These are phyloP conservation scores for Apteryx owenii DNA, from an alignment of 2,113 vertebrate species.

Conservation along the genomic window DNA sequence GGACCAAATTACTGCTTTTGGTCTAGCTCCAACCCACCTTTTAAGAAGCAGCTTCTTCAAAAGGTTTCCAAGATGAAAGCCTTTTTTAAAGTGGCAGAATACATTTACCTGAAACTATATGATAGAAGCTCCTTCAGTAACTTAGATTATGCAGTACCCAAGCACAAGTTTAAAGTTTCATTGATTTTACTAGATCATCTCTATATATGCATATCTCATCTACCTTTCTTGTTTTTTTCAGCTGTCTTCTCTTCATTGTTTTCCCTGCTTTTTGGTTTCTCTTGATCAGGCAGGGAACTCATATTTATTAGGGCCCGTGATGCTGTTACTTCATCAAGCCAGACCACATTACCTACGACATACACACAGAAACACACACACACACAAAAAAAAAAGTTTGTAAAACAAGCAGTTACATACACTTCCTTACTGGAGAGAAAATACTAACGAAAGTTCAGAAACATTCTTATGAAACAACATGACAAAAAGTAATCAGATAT, in stretches of 20 bases:
- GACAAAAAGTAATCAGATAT: not conserved
- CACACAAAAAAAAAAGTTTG: not conserved
- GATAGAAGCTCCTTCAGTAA: slow-evolving; percentile 74
- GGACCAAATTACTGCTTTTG: slow-evolving; percentile 43
- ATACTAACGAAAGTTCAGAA: not conserved
- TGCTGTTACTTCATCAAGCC: slow-evolving; percentile 95
- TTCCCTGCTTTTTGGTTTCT: slow-evolving; percentile 76
- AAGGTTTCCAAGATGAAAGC: slow-evolving; percentile 76
- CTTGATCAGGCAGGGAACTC: slow-evolving; percentile 86
- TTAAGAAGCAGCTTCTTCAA: slow-evolving; percentile 74
- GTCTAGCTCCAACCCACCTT: slow-evolving; percentile 73
- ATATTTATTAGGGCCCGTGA: slow-evolving; percentile 92
- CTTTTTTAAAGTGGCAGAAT: slow-evolving; percentile 75
- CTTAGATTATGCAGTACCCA: slow-evolving; percentile 48
- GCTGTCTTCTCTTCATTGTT: slow-evolving; percentile 65
- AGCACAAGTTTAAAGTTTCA: slow-evolving; percentile 16
- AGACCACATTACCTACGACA: slow-evolving; percentile 93
- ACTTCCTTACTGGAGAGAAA: not conserved
- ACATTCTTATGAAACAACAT: not conserved
- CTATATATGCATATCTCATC: not conserved
- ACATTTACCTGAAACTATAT: slow-evolving; percentile 72
- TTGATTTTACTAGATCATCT: not conserved
- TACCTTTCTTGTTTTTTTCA: slow-evolving; percentile 83
- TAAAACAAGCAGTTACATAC: not conserved
- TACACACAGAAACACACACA: slow-evolving; percentile 44